Base-by-base conservation (phyloP, 1,140 invertebrate genomes). In the Laodelphax striatellus region DNA sequence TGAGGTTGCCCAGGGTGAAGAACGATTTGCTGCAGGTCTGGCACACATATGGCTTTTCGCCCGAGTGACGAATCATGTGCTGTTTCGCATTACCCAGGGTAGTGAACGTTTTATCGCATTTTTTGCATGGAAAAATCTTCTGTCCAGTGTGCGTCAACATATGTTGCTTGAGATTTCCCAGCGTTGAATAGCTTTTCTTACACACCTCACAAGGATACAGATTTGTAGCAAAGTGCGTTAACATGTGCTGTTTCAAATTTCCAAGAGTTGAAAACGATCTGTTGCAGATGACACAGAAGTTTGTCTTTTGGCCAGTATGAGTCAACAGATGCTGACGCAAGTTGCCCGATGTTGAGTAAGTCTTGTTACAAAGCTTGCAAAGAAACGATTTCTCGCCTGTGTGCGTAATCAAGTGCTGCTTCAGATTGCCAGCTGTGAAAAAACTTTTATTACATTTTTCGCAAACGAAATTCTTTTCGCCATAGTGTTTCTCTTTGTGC, bases 171-270 rank as follows among this genome's bases (percentile, higher is more conserved):
- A 57, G 38, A 31, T 43, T 42, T 4, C 43, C 34, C n/a, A 43
- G 34, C 9, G 34, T 38, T 1, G 34, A 17, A 10, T 38, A 57
- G 19, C 43, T 61, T 64, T 75, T 74, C 38, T 72, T 68, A 58
- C 75, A 77, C 8, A 76, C 69, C 14, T 63, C 65, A 55, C 76
- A 77, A 0, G 64, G 60, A 28, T 74, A 73, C 46, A 72, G 73
- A 57, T 75, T 64, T 46, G 78, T 75, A 3, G 77, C 77, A 11
- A 83, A 83, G 65, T 91, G 88, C 13, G 85, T 88, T 22, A 86
- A 75, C 68, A 88, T 75, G 66, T 91, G 87, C 62, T 87, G 84
- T 66, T 88, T 89, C 5, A 92, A 70, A 79, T 92, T 0, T 80
- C 82, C 67, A 1, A 31, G 53, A 0, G 56, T 60, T n/a, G 43